These are phyloP conservation scores for Tinea pellionella DNA, from an alignment of 2,888 invertebrate genomes.

Conservation along the genomic window DNA sequence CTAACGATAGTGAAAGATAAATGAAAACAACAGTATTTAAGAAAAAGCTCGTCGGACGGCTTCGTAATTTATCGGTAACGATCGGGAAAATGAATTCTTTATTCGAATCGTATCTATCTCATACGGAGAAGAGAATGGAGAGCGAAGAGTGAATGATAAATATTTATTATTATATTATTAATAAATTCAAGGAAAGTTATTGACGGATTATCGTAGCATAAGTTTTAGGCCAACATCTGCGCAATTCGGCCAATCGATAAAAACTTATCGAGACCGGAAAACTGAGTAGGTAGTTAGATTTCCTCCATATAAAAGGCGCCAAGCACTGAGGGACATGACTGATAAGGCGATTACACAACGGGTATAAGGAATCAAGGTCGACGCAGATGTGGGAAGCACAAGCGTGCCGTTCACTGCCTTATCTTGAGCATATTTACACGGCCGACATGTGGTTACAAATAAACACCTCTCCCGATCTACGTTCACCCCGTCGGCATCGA, in stretches of 20 bases:
- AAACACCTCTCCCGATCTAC: conserved; percentile 31
- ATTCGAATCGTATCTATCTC: too few relatives aligned
- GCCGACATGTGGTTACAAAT: conserved; percentile 34
- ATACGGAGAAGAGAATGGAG: too few relatives aligned
- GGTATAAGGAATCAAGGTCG: conserved; percentile 58
- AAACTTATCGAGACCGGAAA: conserved; percentile 56
- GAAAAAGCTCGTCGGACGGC: too few relatives aligned
- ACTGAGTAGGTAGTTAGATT: conserved; percentile 38
- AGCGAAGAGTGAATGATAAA: too few relatives aligned
- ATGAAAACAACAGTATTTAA: too few relatives aligned
- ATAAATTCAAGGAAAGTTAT: not conserved
- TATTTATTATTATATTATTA: too few relatives aligned
- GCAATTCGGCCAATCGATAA: conserved; percentile 24
- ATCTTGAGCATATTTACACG: conserved; percentile 54
- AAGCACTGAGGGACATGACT: conserved; percentile 50
- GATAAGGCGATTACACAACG: conserved; percentile 62
- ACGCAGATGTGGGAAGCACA: conserved; percentile 65
- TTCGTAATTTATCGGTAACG: too few relatives aligned
- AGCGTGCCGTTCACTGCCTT: conserved; percentile 49
- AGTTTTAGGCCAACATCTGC: conserved; percentile 28
- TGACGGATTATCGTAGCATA: not conserved
- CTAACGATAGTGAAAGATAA: conserved; percentile 42
- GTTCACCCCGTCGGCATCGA: not conserved
- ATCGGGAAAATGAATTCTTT: too few relatives aligned
- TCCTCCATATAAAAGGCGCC: conserved; percentile 34